Percentiles rank a stretch among this genome's conserved stretches.
These are phyloP conservation scores for Heteronetta atricapilla DNA, from an alignment of 2,113 vertebrate species.

Conservation along the genomic window DNA sequence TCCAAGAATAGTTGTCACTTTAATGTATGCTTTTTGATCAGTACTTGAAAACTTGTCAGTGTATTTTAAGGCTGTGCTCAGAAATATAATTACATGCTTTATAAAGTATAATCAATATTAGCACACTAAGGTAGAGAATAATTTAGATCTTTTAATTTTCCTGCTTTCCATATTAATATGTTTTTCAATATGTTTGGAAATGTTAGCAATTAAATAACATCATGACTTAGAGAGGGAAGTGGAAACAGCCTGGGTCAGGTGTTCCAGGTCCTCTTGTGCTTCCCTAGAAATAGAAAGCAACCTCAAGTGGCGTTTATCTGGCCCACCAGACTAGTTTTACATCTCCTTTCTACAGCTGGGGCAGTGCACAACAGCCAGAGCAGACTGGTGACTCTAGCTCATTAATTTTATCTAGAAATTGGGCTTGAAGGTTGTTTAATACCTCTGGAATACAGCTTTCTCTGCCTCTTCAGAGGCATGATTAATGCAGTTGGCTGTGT, in stretches of 20 bases:
- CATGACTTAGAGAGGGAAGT: not conserved
- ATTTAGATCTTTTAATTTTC: conserved; percentile 8
- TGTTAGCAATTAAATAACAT: not conserved
- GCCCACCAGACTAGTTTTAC: not conserved
- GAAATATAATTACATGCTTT: conserved; percentile 33
- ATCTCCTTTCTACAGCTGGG: not conserved
- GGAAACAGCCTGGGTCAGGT: not conserved
- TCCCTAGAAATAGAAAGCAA: not conserved
- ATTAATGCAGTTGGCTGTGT: not conserved
- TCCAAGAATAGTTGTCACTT: not conserved
- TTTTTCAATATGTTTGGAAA: conserved; percentile 37
- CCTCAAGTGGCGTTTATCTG: not conserved
- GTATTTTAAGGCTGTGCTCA: conserved; percentile 9
- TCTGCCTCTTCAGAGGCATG: not conserved
- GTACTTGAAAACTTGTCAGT: conserved; percentile 17
- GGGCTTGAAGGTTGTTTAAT: not conserved
- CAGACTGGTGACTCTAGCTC: not conserved
- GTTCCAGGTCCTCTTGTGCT: not conserved
- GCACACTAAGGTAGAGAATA: not conserved
- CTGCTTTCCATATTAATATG: not conserved
- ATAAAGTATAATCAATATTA: conserved; percentile 36
- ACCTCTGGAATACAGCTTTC: not conserved
- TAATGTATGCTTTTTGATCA: conserved; percentile 14
- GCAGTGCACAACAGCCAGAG: not conserved
- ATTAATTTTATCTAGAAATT: conserved; percentile 36